These are phyloP conservation scores for Anguilla megastoma DNA, from an alignment of 2,797 vertebrate genomes.

Conservation along the genomic window DNA sequence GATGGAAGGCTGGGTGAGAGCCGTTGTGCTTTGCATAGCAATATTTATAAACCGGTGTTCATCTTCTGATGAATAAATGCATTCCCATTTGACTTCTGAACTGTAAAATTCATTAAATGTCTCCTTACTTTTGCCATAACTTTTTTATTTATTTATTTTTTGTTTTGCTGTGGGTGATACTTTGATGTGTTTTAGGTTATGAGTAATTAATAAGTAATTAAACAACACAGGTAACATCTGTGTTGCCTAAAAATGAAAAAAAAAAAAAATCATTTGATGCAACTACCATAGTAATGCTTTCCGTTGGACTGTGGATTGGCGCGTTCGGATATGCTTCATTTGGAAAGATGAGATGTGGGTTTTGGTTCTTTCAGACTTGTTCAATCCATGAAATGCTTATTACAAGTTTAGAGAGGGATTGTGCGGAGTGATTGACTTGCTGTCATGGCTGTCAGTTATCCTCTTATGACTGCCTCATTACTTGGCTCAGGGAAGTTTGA, in stretches of 20 bases:
- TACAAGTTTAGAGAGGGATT: conserved; percentile 4
- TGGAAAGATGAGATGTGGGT: not conserved
- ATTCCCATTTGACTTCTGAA: conserved; percentile 56
- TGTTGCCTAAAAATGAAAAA: not conserved
- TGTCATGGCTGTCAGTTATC: conserved; percentile 34
- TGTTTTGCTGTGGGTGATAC: conserved; percentile 31
- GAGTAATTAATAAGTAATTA: not conserved
- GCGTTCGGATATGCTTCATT: not conserved
- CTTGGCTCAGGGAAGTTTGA: conserved; percentile 19
- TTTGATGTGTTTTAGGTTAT: conserved; percentile 32
- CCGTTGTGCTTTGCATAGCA: conserved; percentile 57
- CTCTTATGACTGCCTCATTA: conserved; percentile 22
- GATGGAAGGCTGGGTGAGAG: conserved; percentile 18
- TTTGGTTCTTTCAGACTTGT: not conserved
- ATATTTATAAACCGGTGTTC: conserved; percentile 49
- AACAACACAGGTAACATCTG: not conserved
- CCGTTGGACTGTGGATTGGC: not conserved
- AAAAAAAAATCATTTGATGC: not conserved
- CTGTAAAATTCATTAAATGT: conserved; percentile 57
- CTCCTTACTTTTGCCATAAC: conserved; percentile 57
- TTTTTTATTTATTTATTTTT: conserved; percentile 9
- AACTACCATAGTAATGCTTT: not conserved
- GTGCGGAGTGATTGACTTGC: conserved; percentile 26
- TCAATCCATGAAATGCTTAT: not conserved
- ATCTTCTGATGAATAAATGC: conserved; percentile 56